Percentiles rank a stretch among this genome's conserved stretches.
phyloP scores from a whole-genome alignment of 2,888 invertebrate species.

The Nephrocerus scutellatus region DNA sequence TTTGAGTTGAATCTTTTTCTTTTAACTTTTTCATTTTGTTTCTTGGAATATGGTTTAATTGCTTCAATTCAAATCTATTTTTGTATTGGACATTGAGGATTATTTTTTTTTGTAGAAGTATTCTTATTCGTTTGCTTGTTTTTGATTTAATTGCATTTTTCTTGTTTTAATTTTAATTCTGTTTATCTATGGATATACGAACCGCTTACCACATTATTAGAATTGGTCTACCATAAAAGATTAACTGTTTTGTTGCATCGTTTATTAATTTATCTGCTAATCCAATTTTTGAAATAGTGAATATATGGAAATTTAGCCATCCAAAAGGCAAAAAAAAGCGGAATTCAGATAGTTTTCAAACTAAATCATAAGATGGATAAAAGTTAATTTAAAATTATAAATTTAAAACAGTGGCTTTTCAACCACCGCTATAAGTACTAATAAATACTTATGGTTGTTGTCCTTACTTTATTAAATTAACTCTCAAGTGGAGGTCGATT shows the following conservation, averaged over 20 bases:
- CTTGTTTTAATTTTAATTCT: slow-evolving; percentile 11
- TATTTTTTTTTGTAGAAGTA: slow-evolving; percentile 15
- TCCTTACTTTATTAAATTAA: no score
- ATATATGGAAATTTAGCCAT: no score
- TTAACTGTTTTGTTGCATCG: slow-evolving; percentile 9
- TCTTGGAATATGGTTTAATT: slow-evolving; percentile 20
- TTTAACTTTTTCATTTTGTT: slow-evolving; percentile 19
- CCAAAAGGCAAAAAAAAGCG: no score
- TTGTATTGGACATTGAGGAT: slow-evolving; percentile 8
- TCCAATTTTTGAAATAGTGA: no score
- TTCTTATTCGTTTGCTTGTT: slow-evolving; percentile 25
- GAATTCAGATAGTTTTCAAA: no score
- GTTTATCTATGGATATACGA: slow-evolving; percentile 19
- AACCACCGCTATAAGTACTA: no score
- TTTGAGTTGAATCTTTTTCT: slow-evolving; percentile 14
- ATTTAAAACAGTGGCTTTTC: no score
- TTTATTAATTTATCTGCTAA: slow-evolving; percentile 6
- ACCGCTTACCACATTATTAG: slow-evolving; percentile 16
- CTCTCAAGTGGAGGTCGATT: no score
- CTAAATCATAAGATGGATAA: no score
- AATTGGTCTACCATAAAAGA: slow-evolving; percentile 8
- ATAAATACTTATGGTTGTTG: no score
- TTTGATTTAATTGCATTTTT: slow-evolving; percentile 11
- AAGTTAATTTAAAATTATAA: no score
- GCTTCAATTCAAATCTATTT: slow-evolving; percentile 16